A percentile compares a stretch with the other conserved stretches of the same genome.
Evolutionary conservation across 2,888 invertebrate species (phyloP).

Genomic region (Nephrocerus scutellatus): DNA sequence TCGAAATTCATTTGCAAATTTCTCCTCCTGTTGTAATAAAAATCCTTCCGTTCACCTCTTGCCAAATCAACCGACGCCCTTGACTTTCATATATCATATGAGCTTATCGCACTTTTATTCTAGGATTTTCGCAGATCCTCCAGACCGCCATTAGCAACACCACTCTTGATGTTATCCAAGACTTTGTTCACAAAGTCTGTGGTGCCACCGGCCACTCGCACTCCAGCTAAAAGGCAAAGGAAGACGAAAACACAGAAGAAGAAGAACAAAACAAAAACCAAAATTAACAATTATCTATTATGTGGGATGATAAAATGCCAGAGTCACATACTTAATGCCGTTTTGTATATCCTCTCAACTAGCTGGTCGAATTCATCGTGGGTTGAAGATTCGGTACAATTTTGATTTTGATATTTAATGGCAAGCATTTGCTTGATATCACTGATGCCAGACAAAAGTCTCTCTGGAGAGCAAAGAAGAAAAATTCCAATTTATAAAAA

Average conservation of each 20-base stretch:
- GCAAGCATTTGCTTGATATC: constrained; percentile 70
- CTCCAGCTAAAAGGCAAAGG: constrained; percentile 58
- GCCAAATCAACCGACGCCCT: neutral
- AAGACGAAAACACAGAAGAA: constrained; percentile 14
- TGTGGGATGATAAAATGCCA: too few species aligned
- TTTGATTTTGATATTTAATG: constrained; percentile 51
- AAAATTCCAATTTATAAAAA: constrained; percentile 10
- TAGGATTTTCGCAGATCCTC: constrained; percentile 58
- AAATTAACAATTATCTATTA: constrained; percentile 19
- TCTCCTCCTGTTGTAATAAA: too few species aligned
- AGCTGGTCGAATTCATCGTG: constrained; percentile 65
- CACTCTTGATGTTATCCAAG: constrained; percentile 76
- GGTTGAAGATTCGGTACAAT: constrained; percentile 35
- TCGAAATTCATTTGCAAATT: constrained; percentile 18
- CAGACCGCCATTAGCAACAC: constrained; percentile 69
- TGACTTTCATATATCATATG: neutral
- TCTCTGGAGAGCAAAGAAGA: constrained; percentile 53
- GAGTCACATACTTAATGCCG: constrained; percentile 35
- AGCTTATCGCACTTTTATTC: constrained; percentile 10
- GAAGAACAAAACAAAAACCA: constrained; percentile 12
- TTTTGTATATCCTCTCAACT: constrained; percentile 57
- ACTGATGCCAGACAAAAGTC: constrained; percentile 67
- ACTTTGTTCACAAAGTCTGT: constrained; percentile 92
- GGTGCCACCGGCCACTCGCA: constrained; percentile 82
- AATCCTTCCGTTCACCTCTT: too few species aligned